Evolutionary conservation across 2,888 invertebrate species (phyloP), one percentile per base, ranked within the genome.

Genomic region (Caenorhabditis sinica): DNA sequence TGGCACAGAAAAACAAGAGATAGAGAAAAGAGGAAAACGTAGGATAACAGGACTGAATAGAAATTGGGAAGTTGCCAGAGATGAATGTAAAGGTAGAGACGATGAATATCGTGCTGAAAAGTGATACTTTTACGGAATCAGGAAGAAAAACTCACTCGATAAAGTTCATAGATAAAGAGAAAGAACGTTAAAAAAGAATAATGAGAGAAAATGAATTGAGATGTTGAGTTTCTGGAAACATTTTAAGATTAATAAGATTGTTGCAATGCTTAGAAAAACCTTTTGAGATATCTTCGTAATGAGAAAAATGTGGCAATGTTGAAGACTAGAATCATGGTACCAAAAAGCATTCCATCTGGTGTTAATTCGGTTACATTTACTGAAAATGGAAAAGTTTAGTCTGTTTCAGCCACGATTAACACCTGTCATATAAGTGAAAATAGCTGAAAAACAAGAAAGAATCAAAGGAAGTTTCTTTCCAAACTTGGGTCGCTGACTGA

Each of bases 71-170:
- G 53, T 49, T 71, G 82, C 83, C 76, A 86, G 23, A 82, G 40
- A 28, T 61, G 45, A 23, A 85, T 23, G 56, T 85, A 86, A 2
- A 80, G 51, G 17, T 58, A 49, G 5, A 83, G 69, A n/a, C 65
- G 60, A 28, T 81, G 86, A 17, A 86, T 82, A 15, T 81, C 82
- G 36, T 82, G 82, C 83, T 86, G 73, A 56, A 84, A 82, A 69
- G 15, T 17, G 20, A 11, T 17, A 30, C 20, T 20, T n/a, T 49
- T 25, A 9, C 40, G 45, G 43, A 56, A 51, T 49, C 13, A 49
- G 15, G 9, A 9, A 36, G 33, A 28, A 13, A 56, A 33, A 56
- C 49, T 66, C 15, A 74, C 81, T 56, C 69, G 49, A 45, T 43
- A 75, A 20, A 75, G 30, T 33, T 82, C 82, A 30, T 43, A 49